Percentiles rank a stretch among this genome's conserved stretches.
These are phyloP conservation scores for Amphiprion ocellaris DNA, from an alignment of 2,113 vertebrate genomes.

Conservation along the genomic window DNA sequence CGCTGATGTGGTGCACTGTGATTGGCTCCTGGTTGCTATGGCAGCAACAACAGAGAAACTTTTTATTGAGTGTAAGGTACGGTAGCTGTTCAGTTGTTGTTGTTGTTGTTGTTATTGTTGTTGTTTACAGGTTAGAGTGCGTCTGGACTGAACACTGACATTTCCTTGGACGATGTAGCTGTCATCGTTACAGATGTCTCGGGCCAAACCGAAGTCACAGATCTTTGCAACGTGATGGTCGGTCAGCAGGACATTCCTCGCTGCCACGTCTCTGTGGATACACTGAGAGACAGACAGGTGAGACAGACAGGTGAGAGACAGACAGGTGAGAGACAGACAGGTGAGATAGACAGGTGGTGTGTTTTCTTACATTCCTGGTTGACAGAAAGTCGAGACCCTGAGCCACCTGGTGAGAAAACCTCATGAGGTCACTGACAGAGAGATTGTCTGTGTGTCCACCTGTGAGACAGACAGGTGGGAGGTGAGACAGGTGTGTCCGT, in stretches of 20 bases:
- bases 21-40: too few species aligned
- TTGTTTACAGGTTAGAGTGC: background rate
- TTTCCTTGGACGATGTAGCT: conserved; percentile 98
- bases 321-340: background rate
- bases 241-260: conserved; percentile 93
- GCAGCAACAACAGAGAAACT: too few species aligned
- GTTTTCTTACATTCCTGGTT: conserved; percentile 90
- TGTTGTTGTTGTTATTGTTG: background rate
- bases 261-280: conserved; percentile 96
- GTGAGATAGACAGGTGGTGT: conserved; percentile 13
- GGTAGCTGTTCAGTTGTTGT: too few species aligned
- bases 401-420: conserved; percentile 94
- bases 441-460: conserved; percentile 63
- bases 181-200: conserved; percentile 94
- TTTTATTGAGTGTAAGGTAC: too few species aligned
- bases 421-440: conserved; percentile 86
- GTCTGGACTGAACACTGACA: conserved; percentile 79
- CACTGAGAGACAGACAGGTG: conserved; percentile 83
- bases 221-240: conserved; percentile 91
- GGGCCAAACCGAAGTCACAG: conserved; percentile 96
- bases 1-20: too few species aligned
- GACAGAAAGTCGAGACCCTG: conserved; percentile 96
- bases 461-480: conserved; percentile 41
- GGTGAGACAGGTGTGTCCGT: background rate
- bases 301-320: background rate